Conservation (phyloP, 2,888 invertebrate species). For the Tetragonula carbonaria region DNA sequence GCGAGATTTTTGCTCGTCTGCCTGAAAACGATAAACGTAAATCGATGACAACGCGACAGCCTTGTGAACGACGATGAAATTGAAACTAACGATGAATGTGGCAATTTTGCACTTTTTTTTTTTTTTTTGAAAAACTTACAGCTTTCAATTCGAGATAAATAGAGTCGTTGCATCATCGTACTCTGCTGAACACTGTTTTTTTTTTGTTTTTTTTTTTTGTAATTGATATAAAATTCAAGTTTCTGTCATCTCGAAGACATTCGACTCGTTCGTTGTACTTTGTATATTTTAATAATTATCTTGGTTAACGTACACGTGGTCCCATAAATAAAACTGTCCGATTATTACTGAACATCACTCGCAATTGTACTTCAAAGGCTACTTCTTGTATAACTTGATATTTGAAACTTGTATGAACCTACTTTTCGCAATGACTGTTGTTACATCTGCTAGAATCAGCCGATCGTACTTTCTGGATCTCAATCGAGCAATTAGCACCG, state of each 20-base stretch:
- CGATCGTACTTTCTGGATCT: slow-evolving; percentile 28
- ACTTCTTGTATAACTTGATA: neutral
- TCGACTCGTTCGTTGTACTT: too few relatives aligned
- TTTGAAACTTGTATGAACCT: neutral
- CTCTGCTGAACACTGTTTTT: too few relatives aligned
- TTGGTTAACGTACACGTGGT: too few relatives aligned
- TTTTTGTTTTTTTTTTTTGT: too few relatives aligned
- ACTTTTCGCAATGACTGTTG: neutral
- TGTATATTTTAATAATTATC: too few relatives aligned
- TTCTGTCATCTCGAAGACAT: neutral
- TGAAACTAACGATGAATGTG: neutral
- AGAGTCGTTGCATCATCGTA: neutral
- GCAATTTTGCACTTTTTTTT: too few relatives aligned
- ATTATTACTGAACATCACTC: too few relatives aligned
- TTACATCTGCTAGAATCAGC: neutral
- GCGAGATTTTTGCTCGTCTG: slow-evolving; percentile 19
- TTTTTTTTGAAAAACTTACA: too few relatives aligned
- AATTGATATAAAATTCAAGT: neutral
- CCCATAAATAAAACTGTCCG: too few relatives aligned
- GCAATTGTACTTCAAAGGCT: too few relatives aligned
- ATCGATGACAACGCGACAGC: too few relatives aligned
- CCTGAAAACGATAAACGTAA: slow-evolving; percentile 17
- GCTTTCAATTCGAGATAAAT: neutral
- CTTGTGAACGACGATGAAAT: neutral
- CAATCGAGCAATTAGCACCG: slow-evolving; percentile 22